These are phyloP conservation scores for Protosalanx chinensis DNA, from an alignment of 2,797 vertebrate species.

Conservation along the genomic window DNA sequence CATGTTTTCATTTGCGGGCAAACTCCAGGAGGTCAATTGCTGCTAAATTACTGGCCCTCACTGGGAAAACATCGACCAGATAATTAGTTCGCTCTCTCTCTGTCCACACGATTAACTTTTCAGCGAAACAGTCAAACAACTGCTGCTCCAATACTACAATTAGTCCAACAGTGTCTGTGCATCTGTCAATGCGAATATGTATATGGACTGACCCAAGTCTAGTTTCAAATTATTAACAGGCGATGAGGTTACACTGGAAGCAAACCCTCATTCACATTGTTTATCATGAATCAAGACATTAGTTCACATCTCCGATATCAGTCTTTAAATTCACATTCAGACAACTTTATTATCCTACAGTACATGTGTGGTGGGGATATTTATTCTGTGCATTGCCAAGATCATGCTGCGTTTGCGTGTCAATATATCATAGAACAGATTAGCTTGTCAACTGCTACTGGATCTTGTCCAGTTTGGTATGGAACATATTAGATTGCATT, in stretches of 20 bases:
- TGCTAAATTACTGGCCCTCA: conserved; percentile 75
- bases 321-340: neutral
- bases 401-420: too few relatives aligned
- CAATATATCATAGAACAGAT: too few relatives aligned
- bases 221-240: neutral
- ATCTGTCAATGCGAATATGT: conserved; percentile 36
- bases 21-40: conserved; percentile 81
- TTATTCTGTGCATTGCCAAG: too few relatives aligned
- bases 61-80: conserved; percentile 77
- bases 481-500: too few relatives aligned
- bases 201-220: neutral
- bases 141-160: conserved; percentile 66
- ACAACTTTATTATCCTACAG: neutral
- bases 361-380: neutral
- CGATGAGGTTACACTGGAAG: neutral
- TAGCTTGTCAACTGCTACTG: too few relatives aligned
- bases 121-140: conserved; percentile 71
- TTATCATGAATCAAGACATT: too few relatives aligned
- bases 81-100: conserved; percentile 79
- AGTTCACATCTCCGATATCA: neutral
- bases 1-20: conserved; percentile 75
- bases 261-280: too few relatives aligned
- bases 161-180: conserved; percentile 62
- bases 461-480: too few relatives aligned
- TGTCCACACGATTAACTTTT: conserved; percentile 75